These are phyloP conservation scores for Nothocercus julius DNA, from an alignment of 2,113 vertebrate genomes.

Conservation along the genomic window DNA sequence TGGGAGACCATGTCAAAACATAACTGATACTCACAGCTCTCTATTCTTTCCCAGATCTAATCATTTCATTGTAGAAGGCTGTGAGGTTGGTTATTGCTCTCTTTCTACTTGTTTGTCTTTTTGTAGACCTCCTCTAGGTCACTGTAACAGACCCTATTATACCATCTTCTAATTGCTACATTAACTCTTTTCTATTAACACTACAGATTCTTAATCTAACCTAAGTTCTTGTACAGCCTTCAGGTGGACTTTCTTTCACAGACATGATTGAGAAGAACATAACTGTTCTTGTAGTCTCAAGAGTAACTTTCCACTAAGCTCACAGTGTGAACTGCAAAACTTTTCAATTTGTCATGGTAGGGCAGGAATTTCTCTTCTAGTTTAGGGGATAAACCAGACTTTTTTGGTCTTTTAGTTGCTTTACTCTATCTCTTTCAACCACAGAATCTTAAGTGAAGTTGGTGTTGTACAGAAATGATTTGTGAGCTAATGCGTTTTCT, in stretches of 20 bases:
- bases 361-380: background rate
- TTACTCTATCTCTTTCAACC: background rate
- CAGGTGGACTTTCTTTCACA: background rate
- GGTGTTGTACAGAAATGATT: background rate
- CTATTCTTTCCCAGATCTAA: background rate
- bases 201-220: background rate
- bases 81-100: background rate
- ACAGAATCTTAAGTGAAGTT: background rate
- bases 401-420: background rate
- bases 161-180: background rate
- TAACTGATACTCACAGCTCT: background rate
- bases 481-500: background rate
- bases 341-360: background rate
- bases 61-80: background rate
- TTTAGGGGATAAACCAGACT: background rate
- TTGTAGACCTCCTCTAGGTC: no score
- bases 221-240: background rate
- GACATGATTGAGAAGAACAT: background rate
- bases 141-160: fast-evolving
- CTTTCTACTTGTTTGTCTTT: background rate
- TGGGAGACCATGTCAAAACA: background rate
- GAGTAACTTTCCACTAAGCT: conserved; percentile 1
- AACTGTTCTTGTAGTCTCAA: background rate
- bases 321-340: background rate
- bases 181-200: background rate